Evolutionary conservation across 30 jellyfish, hydroid and myxozoan genomes (phyloP).

Genomic region (Aurelia coerulea): DNA sequence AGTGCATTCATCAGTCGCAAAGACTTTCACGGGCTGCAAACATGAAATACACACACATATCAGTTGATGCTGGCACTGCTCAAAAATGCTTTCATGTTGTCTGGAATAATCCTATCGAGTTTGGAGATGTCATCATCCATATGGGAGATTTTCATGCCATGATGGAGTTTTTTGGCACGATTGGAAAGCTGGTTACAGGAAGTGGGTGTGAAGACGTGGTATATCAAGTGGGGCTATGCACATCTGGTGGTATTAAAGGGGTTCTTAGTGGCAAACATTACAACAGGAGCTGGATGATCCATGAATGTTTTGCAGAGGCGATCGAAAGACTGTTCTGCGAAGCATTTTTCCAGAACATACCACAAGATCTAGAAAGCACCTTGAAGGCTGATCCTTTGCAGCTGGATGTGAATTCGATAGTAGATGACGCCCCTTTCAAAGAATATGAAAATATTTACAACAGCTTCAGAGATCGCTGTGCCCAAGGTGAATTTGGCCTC

Average conservation of each 20-base stretch:
- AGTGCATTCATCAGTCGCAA: constrained; percentile 23
- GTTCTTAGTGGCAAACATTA: constrained; percentile 32
- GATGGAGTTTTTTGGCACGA: constrained; percentile 14
- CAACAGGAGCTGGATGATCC: constrained; percentile 59
- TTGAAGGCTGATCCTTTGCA: too few relatives aligned
- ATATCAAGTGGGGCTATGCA: constrained; percentile 36
- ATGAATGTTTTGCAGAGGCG: constrained; percentile 48
- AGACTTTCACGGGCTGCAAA: constrained; percentile 9
- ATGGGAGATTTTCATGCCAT: background rate
- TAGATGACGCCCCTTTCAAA: too few relatives aligned
- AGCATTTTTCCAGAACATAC: background rate
- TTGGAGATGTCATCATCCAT: background rate
- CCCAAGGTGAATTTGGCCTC: background rate
- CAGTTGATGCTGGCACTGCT: constrained; percentile 45
- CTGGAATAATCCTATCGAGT: constrained; percentile 22
- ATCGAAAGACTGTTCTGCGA: background rate
- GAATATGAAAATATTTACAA: too few relatives aligned
- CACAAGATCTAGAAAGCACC: background rate
- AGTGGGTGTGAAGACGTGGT: constrained; percentile 55
- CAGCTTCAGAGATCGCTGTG: too few relatives aligned
- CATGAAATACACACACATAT: constrained; percentile 15
- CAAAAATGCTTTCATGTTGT: constrained; percentile 8
- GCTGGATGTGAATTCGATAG: too few relatives aligned
- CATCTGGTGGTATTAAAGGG: constrained; percentile 44
- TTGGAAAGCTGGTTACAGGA: constrained; percentile 26